Evolutionary conservation across 2,888 invertebrate genomes (phyloP), one percentile per base, ranked within the genome.

Genomic region (Smittia aterrima): DNA sequence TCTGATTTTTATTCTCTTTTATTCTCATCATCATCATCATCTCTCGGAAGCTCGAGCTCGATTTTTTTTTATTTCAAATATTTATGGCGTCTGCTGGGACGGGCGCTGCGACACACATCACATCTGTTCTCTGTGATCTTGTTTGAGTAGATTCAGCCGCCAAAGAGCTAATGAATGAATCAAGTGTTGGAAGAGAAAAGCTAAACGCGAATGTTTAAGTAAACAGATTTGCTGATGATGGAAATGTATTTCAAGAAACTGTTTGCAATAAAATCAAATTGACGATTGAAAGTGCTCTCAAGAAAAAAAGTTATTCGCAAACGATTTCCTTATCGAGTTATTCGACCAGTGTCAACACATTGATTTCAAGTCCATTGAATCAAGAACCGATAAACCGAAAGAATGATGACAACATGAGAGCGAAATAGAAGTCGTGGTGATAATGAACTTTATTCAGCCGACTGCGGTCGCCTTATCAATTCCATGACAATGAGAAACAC

Each of bases 401-500:
- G n/a, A n/a, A 9, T 9, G 32, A 32, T 9, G 9, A 32, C 3
- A 32, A 32, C 32, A 32, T 9, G 9, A 32, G 32, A 32, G 32
- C 32, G n/a, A n/a, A 32, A 32, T 32, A 9, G 9, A 32, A 11
- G 4, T 16, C n/a, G 47, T 11, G 6, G 47, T 47, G 47, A 47
- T 47, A 47, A 47, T n/a, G 47, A 47, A 47, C 47, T 47, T 47
- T 11, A 47, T 47, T 47, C 47, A 47, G 6, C n/a, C 16, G 11
- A 47, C 13, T 2, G 47, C 47, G 13, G 4, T 7, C 6, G 38
- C 47, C 58, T 58, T 58, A 58, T 58, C 58, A 58, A 9, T 58
- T 58, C 58, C 58, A n/a, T 58, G 58, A 58, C 58, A 58, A 58
- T 58, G 58, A 58, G 24, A n/a, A 24, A 58, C 58, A 58, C 58